These are phyloP conservation scores for Ciconia boyciana DNA, from an alignment of 2,113 vertebrate genomes.

Conservation along the genomic window DNA sequence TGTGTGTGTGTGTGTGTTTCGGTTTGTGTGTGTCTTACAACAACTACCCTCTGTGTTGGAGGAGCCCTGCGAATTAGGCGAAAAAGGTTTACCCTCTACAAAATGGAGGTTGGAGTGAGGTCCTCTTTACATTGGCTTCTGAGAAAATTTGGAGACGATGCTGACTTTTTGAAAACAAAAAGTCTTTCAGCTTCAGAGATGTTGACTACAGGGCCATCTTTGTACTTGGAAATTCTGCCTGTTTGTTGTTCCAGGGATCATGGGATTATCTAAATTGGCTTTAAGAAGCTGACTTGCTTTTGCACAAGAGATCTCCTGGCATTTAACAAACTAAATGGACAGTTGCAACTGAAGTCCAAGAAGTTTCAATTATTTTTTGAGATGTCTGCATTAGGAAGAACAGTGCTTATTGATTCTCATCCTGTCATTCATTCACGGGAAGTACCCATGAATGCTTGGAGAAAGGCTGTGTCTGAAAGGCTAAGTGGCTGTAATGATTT, in stretches of 20 bases:
- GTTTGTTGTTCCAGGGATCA: neutral
- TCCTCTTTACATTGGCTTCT: neutral
- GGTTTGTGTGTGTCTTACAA: neutral
- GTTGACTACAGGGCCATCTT: neutral
- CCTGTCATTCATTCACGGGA: neutral
- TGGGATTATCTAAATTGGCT: conserved; percentile 25
- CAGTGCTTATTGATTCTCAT: neutral
- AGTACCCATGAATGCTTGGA: neutral
- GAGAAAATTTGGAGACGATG: neutral
- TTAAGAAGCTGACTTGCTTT: neutral
- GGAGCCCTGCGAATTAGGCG: neutral
- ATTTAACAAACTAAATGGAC: neutral
- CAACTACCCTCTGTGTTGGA: neutral
- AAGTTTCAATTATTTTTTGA: conserved; percentile 6
- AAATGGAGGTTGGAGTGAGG: neutral
- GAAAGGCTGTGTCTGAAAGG: neutral
- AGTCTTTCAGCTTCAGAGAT: neutral
- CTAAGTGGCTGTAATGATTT: neutral
- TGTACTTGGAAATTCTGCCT: conserved; percentile 1
- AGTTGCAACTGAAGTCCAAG: neutral
- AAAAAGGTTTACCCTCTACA: neutral
- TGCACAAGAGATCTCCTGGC: neutral
- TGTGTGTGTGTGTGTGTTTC: neutral
- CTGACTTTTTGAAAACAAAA: neutral
- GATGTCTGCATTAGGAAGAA: neutral